Base-by-base conservation (phyloP, 2,888 invertebrate genomes). In the Ophioninae sp. region DNA sequence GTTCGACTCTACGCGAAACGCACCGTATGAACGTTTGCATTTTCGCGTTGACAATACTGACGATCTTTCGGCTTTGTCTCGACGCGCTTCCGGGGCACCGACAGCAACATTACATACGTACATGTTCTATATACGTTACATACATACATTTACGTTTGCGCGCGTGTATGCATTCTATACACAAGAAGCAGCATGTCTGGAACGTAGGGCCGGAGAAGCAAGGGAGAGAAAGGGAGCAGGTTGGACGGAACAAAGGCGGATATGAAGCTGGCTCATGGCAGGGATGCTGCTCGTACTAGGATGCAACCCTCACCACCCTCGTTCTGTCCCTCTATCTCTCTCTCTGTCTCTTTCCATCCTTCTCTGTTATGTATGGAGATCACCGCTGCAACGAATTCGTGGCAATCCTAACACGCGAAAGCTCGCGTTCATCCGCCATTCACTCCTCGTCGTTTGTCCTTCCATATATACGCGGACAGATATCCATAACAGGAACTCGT, bases 61-160 rank as follows among this genome's bases (percentile, higher is more conserved):
- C 77, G 64, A 78, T 81, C 71, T 58, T 81, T 81, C 74, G 65
- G 74, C 83, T 81, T 83, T 83, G 83, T 83, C 78, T 71, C 65
- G 59, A 39, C 59, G 68, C 59, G 69, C 77, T 73, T 51, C 69
- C 65, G 51, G 69, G 69, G 69, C 65, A 56, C 73, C 23, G 37
- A 68, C 72, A 73, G 65, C 64, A 64, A 44, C 76, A 80, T 63
- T 74, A 44, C 67, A 64, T 69, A 63, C 65, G 64, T 63, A 58
- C 68, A 44, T 72, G 59, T 41, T 9, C 37, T 44, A 59, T 56
- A 63, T 67, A 77, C 8, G 23, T 58, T 7, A 64, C 41, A 51
- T 65, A 20, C 51, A 20, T 67, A 51, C 23, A 44, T 51, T 0
- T 58, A 39, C 5, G 22, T 71, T 10, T 37, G 63, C 39, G 63